Evolutionary conservation across 2,113 vertebrate genomes (phyloP).

Genomic region (Smithornis capensis): DNA sequence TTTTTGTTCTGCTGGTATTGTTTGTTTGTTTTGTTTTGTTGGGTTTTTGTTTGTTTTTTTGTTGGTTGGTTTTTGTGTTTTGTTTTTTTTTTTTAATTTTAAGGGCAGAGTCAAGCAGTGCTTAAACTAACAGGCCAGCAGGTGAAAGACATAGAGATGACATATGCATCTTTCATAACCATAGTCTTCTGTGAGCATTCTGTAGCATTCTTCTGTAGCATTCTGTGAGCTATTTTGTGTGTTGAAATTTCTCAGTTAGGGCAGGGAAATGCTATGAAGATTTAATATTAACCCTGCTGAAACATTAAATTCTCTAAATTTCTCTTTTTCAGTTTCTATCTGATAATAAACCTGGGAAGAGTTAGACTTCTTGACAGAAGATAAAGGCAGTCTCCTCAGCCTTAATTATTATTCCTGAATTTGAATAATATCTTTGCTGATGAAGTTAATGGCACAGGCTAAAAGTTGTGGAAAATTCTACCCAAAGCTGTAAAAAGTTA

Average conservation of each 20-base stretch:
- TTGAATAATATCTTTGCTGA: conserved; percentile 14
- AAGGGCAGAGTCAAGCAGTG: background rate
- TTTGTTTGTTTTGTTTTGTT: background rate
- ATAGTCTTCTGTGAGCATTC: too few relatives aligned
- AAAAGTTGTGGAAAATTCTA: background rate
- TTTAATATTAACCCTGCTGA: background rate
- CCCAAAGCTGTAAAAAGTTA: background rate
- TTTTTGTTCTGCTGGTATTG: background rate
- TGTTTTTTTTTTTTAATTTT: background rate
- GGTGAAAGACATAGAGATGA: background rate
- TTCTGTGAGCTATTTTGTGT: background rate
- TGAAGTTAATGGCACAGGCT: background rate
- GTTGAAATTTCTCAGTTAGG: background rate
- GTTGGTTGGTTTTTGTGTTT: too few relatives aligned
- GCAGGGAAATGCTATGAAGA: background rate
- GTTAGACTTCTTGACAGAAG: background rate
- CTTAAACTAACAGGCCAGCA: background rate
- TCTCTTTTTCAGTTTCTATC: background rate
- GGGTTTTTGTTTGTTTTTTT: background rate
- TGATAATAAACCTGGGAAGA: background rate
- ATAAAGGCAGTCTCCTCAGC: background rate
- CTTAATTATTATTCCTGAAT: background rate
- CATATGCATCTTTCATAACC: background rate
- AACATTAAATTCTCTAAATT: background rate
- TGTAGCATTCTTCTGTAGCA: too few relatives aligned